Evolutionary conservation across 2,113 vertebrate species (phyloP), one percentile per base, ranked within the genome.

Genomic region (Mustela lutreola): DNA sequence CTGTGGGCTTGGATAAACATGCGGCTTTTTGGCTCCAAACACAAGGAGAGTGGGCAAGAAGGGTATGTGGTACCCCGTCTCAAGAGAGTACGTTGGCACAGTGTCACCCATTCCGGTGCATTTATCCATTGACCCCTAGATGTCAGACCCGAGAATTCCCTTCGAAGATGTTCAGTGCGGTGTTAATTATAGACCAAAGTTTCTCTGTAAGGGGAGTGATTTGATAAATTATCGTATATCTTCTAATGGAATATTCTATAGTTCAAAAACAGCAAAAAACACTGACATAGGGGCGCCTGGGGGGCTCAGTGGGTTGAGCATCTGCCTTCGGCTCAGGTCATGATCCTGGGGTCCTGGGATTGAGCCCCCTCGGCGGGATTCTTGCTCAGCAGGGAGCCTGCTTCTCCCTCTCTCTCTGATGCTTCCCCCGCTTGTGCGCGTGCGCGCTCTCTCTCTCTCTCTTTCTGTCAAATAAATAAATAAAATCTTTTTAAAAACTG

Each of bases 71-170:
- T 5, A 31, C n/a, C 9, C 0, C 4, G 9, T 12, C 58, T 24
- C 9, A 36, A 36, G 26, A 22, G 12, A 42, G 26, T 15, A 53
- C 7, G 5, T 0, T 7, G 15, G 42, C 24, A 3, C 9, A 6
- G 24, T 2, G 1, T 33, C 18, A 2, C 3, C 31, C 6, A 26
- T 1, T 11, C 16, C 8, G 5, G 2, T 78, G 26, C 18, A 1
- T 53, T 22, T 31, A 28, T 48, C n/a, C n/a, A 12, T 12, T 33
- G 24, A 53, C 26, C 82, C 11, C 3, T 4, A 18, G 3, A 15
- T 1, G 2, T 50, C 92, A 24, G 28, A 78, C 14, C 33, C 26
- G 10, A 33, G 45, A 78, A 76, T 33, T 56, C 26, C 1, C 0
- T 39, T 53, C 24, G 39, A 21, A 53, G 33, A 53, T 60, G 19